These are phyloP conservation scores for Lypha dubia DNA, from an alignment of 2,888 invertebrate species.

Conservation along the genomic window DNA sequence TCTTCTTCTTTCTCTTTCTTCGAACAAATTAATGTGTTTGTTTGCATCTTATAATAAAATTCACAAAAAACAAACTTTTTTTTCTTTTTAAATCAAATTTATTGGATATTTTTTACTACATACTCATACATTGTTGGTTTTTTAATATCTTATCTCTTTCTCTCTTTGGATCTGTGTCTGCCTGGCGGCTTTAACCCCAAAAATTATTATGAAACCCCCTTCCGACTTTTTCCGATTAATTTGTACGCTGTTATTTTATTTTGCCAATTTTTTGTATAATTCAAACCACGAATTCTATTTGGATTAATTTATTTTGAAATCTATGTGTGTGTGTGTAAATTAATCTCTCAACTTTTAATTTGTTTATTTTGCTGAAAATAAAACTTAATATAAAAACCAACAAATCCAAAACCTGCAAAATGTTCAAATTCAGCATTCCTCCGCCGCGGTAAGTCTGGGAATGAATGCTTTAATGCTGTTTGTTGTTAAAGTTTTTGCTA, in stretches of 20 bases:
- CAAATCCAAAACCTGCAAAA: constrained; percentile 76
- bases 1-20: constrained; percentile 70
- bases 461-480: constrained; percentile 80
- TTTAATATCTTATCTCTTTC: constrained; percentile 13
- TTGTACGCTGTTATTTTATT: constrained; percentile 17
- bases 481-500: constrained; percentile 63
- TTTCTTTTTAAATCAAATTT: constrained; percentile 45
- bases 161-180: constrained; percentile 21
- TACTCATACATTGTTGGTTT: constrained; percentile 77
- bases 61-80: neutral
- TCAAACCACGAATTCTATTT: constrained; percentile 4
- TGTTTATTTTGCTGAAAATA: constrained; percentile 19
- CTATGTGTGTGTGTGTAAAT: constrained; percentile 24
- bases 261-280: constrained; percentile 5
- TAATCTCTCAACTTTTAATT: constrained; percentile 26
- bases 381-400: constrained; percentile 51
- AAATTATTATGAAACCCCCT: constrained; percentile 50
- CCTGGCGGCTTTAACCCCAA: constrained; percentile 48
- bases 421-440: constrained; percentile 85
- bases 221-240: constrained; percentile 31
- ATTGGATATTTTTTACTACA: constrained; percentile 64
- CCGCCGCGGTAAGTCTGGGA: constrained; percentile 88
- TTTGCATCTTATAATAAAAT: constrained; percentile 63
- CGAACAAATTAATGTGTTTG: constrained; percentile 22
- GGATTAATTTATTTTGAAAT: constrained; percentile 6